phyloP scores from a whole-genome alignment of 2,113 vertebrate species.

The Aleadryas rufinucha region DNA sequence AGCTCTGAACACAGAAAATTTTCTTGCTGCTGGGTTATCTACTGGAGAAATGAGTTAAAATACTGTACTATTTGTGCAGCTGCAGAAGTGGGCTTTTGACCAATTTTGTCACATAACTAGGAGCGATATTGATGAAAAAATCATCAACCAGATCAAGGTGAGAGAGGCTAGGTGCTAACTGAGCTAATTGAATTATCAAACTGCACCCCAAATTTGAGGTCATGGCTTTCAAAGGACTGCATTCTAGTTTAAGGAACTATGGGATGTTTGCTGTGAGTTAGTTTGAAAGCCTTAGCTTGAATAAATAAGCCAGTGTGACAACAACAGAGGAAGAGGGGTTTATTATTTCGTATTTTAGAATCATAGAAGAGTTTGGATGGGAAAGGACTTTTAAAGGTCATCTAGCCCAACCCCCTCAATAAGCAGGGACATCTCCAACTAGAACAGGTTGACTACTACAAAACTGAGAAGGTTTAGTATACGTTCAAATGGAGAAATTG shows the following conservation, averaged over 20 bases:
- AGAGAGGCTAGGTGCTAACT: not conserved
- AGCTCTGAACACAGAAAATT: not conserved
- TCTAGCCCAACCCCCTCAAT: not conserved
- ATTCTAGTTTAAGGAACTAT: not conserved
- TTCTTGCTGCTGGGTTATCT: not conserved
- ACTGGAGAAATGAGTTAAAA: not conserved
- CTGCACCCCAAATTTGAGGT: not conserved
- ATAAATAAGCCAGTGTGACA: not conserved
- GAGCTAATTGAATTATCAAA: not conserved
- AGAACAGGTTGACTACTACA: not conserved
- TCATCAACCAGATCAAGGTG: not conserved
- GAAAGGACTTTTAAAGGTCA: not conserved
- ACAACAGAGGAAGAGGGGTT: not conserved
- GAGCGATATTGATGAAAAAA: accelerated
- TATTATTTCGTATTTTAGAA: not conserved
- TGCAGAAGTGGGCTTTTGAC: not conserved
- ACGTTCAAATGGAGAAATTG: not conserved
- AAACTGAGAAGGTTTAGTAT: not conserved
- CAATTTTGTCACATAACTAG: not conserved
- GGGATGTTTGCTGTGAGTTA: not conserved
- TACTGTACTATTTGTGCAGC: not conserved
- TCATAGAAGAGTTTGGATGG: not conserved
- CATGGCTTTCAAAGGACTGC: not conserved
- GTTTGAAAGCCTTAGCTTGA: not conserved
- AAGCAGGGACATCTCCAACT: not conserved